Evolutionary conservation across 2,797 vertebrate genomes (phyloP).

Genomic region (Artibeus jamaicensis): DNA sequence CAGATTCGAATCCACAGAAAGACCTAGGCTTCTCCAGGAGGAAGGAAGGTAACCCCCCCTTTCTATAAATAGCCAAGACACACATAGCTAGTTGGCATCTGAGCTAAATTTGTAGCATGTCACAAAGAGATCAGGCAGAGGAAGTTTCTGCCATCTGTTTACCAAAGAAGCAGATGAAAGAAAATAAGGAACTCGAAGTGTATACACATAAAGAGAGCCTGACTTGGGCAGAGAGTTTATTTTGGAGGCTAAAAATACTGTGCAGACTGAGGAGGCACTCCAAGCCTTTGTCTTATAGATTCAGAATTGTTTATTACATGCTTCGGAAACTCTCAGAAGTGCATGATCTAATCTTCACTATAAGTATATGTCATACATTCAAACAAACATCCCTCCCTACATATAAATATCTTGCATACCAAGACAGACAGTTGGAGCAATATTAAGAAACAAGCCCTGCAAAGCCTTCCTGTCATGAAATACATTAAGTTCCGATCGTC

Average conservation of each 20-base stretch:
- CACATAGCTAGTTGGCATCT: neutral
- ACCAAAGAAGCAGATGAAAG: slow-evolving; percentile 38
- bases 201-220: neutral
- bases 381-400: slow-evolving; percentile 25
- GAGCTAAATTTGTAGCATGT: slow-evolving; percentile 16
- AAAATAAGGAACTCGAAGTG: slow-evolving; percentile 35
- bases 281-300: slow-evolving; percentile 4
- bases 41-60: slow-evolving; percentile 14
- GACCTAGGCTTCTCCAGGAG: neutral
- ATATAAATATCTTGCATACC: neutral
- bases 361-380: neutral
- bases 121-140: neutral
- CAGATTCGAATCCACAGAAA: neutral
- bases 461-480: neutral
- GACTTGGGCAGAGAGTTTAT: neutral
- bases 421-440: neutral
- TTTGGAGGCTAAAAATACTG: neutral
- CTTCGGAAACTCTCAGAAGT: slow-evolving; percentile 22
- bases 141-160: slow-evolving; percentile 60
- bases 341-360: neutral
- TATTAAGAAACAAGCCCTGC: neutral
- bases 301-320: neutral
- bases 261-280: neutral
- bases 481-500: neutral
- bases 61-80: slow-evolving; percentile 49